These are phyloP conservation scores for Salticus scenicus DNA, from an alignment of 2,888 invertebrate genomes.

Conservation along the genomic window DNA sequence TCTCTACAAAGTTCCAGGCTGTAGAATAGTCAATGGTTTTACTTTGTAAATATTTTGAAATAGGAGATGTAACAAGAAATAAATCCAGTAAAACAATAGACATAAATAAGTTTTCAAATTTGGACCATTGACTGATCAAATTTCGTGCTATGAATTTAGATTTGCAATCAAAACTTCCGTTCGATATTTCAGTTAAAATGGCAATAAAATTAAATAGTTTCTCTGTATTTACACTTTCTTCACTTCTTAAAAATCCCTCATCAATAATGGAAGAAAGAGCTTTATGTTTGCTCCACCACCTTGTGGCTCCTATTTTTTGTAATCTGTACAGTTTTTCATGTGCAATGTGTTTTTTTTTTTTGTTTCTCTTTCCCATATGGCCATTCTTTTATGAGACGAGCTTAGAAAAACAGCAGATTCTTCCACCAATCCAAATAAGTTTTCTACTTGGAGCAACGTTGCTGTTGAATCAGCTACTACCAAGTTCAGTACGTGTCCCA, in stretches of 20 bases:
- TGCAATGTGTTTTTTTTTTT: slow-evolving; percentile 7
- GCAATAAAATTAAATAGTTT: too few relatives aligned
- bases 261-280: neutral
- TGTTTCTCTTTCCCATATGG: neutral
- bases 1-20: slow-evolving; percentile 10
- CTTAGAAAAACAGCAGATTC: slow-evolving; percentile 13
- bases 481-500: neutral
- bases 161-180: neutral
- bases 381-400: neutral
- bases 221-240: too few relatives aligned
- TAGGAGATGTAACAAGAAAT: slow-evolving; percentile 1
- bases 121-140: slow-evolving; percentile 15
- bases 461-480: slow-evolving; percentile 3
- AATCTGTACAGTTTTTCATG: slow-evolving; percentile 2
- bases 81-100: neutral
- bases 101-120: neutral
- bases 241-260: neutral
- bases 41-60: neutral
- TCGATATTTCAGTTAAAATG: too few relatives aligned
- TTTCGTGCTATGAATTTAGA: neutral
- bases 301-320: neutral
- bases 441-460: neutral
- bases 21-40: slow-evolving; percentile 7
- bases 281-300: slow-evolving; percentile 22
- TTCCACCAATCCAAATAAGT: slow-evolving; percentile 4